Evolutionary conservation across 2,888 invertebrate species (phyloP).

Genomic region (Hypercompe scribonia): DNA sequence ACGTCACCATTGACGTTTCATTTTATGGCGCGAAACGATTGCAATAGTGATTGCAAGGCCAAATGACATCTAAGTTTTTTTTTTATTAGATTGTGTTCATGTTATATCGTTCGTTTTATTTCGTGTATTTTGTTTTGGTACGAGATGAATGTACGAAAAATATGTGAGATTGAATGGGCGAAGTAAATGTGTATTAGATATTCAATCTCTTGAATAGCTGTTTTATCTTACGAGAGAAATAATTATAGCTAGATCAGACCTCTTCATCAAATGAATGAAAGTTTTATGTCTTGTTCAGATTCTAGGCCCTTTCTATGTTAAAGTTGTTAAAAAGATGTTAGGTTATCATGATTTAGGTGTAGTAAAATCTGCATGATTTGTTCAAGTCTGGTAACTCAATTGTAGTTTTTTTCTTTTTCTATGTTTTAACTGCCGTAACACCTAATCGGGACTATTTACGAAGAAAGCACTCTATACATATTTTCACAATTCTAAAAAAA

Average conservation of each 20-base stretch:
- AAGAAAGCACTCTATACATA: neutral
- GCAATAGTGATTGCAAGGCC: constrained; percentile 48
- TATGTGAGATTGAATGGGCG: constrained; percentile 23
- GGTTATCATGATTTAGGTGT: too few species aligned
- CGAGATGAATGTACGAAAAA: constrained; percentile 47
- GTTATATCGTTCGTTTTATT: constrained; percentile 38
- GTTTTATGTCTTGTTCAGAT: neutral
- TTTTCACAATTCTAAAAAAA: neutral
- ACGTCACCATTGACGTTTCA: constrained; percentile 52
- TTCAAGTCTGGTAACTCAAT: too few species aligned
- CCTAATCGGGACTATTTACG: too few species aligned
- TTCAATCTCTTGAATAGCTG: constrained; percentile 23
- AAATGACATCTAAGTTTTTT: constrained; percentile 53
- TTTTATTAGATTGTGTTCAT: constrained; percentile 48
- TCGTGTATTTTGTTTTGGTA: constrained; percentile 36
- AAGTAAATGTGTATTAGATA: constrained; percentile 24
- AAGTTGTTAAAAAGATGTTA: too few species aligned
- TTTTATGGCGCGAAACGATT: constrained; percentile 51
- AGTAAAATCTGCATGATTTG: too few species aligned
- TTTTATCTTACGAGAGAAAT: constrained; percentile 16
- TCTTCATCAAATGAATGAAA: neutral
- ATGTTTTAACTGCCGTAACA: too few species aligned
- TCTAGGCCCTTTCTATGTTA: too few species aligned
- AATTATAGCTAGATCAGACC: neutral
- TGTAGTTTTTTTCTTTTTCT: too few species aligned